These are phyloP conservation scores for Lycophotia porphyrea DNA, from an alignment of 2,888 invertebrate genomes.

Conservation along the genomic window DNA sequence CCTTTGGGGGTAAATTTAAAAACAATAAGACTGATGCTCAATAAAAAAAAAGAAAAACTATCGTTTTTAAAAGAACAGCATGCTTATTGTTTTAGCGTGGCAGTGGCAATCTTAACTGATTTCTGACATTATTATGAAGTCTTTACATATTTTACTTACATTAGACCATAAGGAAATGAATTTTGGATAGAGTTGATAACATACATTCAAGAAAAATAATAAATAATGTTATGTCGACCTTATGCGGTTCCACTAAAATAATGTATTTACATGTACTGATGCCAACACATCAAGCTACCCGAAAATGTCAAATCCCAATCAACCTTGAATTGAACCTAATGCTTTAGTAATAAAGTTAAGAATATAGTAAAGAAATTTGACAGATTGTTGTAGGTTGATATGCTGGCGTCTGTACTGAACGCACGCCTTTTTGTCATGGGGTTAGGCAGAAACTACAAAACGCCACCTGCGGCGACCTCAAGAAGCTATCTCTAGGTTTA, in stretches of 20 bases:
- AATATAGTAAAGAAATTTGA: too few relatives aligned
- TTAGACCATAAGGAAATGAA: not conserved
- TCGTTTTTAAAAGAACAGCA: too few relatives aligned
- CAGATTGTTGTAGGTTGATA: too few relatives aligned
- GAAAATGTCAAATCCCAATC: too few relatives aligned
- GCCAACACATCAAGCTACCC: too few relatives aligned
- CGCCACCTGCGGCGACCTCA: not conserved
- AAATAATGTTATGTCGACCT: too few relatives aligned
- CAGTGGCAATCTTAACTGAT: not conserved
- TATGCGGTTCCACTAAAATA: not conserved
- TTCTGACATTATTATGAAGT: not conserved
- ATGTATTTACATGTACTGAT: not conserved
- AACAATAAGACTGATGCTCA: fast-evolving
- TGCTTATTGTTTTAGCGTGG: not conserved
- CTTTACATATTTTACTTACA: not conserved
- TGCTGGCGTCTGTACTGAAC: too few relatives aligned
- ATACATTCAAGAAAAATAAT: not conserved
- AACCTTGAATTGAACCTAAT: too few relatives aligned
- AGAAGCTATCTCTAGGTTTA: not conserved
- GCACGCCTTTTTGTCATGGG: not conserved
- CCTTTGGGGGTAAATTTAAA: not conserved
- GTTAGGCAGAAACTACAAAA: not conserved
- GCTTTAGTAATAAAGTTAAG: too few relatives aligned
- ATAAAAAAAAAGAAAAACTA: not conserved
- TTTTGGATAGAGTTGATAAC: not conserved